Base-by-base conservation (phyloP, 2,113 vertebrate genomes). In the Salvelinus alpinus region DNA sequence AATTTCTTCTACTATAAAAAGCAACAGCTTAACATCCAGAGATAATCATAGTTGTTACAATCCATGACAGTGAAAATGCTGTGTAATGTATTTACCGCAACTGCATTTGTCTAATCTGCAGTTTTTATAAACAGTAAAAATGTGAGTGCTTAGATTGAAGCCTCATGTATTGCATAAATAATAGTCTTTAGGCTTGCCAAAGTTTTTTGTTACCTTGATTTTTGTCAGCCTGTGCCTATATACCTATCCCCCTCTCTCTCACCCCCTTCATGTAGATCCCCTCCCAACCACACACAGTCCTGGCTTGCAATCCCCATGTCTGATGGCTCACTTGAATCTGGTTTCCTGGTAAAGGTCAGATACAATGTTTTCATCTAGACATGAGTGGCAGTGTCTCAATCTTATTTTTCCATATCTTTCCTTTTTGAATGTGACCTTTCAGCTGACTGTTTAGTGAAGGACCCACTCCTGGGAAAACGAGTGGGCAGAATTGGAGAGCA, bases 121-220 rank as follows among this genome's bases (percentile, higher is more conserved):
- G 84, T 90, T 90, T 90, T 85, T 78, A 79, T 87, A 80, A 22
- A 77, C 83, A 81, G 78, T 86, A 84, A 77, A 85, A 18, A 57
- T 57, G 16, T 57, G 18, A 57, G 12, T 13, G 51, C 51, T 18
- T 57, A 57, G 51, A 57, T 57, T 57, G 18, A 57, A 85, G 64
- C 71, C 54, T 74, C 78, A 84, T 81, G 78, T 72, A 87, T 88
- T 82, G 65, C 83, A 84, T 78, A 86, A 81, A 69, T 11, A 57
- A 57, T 89, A 88, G 90, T 57, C 12, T 57, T 57, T 57, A 4
- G 16, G 18, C 67, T 87, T 87, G 87, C 82, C 54, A 86, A 88
- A 84, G 80, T 16, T 13, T 18, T 57, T 18, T 16, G 16, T 18
- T 57, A 13, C 51, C 18, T 13, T 14, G 16, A 16, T 57, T 38